Evolutionary conservation across 2,888 invertebrate species (phyloP), one percentile per base, ranked within the genome.

Genomic region (Steinernema scapterisci): DNA sequence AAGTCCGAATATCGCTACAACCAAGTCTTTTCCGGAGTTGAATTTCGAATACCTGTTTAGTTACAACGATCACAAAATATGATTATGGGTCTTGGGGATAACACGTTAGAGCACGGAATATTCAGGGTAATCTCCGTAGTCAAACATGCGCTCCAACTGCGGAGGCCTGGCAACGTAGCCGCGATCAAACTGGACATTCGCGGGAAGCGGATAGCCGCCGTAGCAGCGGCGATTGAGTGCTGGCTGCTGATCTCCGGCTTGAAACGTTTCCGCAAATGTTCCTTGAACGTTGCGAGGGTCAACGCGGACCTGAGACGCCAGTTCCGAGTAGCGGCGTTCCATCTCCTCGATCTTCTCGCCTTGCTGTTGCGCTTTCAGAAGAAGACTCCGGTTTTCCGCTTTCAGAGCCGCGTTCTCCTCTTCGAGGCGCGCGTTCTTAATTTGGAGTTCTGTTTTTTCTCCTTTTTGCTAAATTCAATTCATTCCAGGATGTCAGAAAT

Each of bases 301-400:
- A 19, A 48, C 48, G 48, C n/a, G 16, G 48, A 19, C n/a, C 16
- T 16, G 6, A 38, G 3, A 6, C 54, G 13, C 13, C 5, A 25
- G 21, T 11, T 54, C 23, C 13, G 54, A 5, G 54, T 6, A 23
- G 5, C 25, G 54, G 25, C 23, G 54, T 5, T 54, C 21, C 54
- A 54, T 16, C 13, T 54, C 23, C 21, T 54, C 54, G 54, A 54
- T 54, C 13, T 23, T 25, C 25, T 11, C 25, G 3, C 54, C 25
- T 13, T 54, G 54, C 25, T 54, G 54, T 23, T 54, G 54, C 25
- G 54, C 54, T 21, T 54, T 54, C 23, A 23, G 54, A 21, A 54
- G 16, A 13, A 54, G 25, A 23, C 21, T 54, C 25, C 25, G 21
- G 54, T 23, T 54, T 21, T 54, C 21, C 6, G 54, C 54, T 13